phyloP scores from a whole-genome alignment of 2,113 vertebrate species.

The Pelecanoides urinatrix region DNA sequence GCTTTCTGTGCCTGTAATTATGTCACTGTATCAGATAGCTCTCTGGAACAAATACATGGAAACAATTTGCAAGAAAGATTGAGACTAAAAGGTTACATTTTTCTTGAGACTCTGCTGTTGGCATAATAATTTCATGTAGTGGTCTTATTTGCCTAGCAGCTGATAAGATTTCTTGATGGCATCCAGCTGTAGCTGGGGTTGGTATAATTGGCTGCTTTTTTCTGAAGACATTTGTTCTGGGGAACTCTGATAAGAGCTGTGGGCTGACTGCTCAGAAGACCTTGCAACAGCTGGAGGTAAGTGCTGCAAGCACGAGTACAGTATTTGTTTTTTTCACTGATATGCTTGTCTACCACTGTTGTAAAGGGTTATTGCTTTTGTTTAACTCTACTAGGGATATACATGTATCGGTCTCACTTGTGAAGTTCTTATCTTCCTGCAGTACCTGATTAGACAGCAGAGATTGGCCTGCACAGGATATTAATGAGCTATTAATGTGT shows the following conservation, averaged over 20 bases:
- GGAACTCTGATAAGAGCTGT: background rate
- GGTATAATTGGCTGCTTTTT: background rate
- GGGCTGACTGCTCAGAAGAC: background rate
- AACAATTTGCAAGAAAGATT: background rate
- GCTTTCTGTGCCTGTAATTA: background rate
- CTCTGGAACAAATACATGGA: background rate
- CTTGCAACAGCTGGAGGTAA: background rate
- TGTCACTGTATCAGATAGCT: background rate
- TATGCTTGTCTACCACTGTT: background rate
- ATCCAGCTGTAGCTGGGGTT: background rate
- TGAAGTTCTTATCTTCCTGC: background rate
- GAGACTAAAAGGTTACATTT: background rate
- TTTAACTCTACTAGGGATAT: background rate
- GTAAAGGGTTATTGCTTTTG: background rate
- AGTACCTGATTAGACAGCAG: background rate
- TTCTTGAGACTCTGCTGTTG: background rate
- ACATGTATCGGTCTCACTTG: background rate
- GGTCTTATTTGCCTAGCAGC: background rate
- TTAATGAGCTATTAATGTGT: background rate
- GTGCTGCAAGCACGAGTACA: background rate
- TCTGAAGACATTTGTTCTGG: background rate
- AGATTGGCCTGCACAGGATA: background rate
- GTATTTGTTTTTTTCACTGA: background rate
- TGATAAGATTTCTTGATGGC: background rate
- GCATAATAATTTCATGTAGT: background rate